These are phyloP conservation scores for Elysia crispata DNA, from an alignment of 2,888 invertebrate genomes.

Conservation along the genomic window DNA sequence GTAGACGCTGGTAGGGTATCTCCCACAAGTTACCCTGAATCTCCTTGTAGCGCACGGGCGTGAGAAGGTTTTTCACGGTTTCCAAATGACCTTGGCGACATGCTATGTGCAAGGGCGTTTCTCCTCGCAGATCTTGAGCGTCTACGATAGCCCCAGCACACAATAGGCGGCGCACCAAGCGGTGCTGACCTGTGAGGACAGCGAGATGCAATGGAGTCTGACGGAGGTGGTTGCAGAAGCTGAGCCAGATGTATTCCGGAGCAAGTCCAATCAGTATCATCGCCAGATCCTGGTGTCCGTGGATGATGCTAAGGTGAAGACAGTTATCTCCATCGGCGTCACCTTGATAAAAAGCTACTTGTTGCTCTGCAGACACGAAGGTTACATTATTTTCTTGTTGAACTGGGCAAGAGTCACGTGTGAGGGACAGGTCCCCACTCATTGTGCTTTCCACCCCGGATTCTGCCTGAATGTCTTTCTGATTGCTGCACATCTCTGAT, in stretches of 20 bases:
- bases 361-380: too few species aligned
- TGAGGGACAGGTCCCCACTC: too few species aligned
- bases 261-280: constrained; percentile 43
- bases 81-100: constrained; percentile 41
- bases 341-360: background rate
- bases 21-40: constrained; percentile 73
- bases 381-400: too few species aligned
- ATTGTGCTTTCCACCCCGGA: too few species aligned
- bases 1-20: constrained; percentile 78
- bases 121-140: constrained; percentile 47
- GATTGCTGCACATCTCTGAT: too few species aligned
- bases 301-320: constrained; percentile 79
- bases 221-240: constrained; percentile 39
- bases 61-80: constrained; percentile 33
- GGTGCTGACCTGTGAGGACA: constrained; percentile 36
- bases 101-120: constrained; percentile 50
- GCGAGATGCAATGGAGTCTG: constrained; percentile 52
- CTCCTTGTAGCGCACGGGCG: constrained; percentile 45
- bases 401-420: too few species aligned
- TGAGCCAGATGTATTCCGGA: constrained; percentile 40
- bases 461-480: too few species aligned
- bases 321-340: constrained; percentile 43
- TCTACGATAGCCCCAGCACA: constrained; percentile 41
- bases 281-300: constrained; percentile 81
- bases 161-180: constrained; percentile 30